These are phyloP conservation scores for Isotomurus palustris DNA, from an alignment of 2,888 invertebrate genomes.

Conservation along the genomic window DNA sequence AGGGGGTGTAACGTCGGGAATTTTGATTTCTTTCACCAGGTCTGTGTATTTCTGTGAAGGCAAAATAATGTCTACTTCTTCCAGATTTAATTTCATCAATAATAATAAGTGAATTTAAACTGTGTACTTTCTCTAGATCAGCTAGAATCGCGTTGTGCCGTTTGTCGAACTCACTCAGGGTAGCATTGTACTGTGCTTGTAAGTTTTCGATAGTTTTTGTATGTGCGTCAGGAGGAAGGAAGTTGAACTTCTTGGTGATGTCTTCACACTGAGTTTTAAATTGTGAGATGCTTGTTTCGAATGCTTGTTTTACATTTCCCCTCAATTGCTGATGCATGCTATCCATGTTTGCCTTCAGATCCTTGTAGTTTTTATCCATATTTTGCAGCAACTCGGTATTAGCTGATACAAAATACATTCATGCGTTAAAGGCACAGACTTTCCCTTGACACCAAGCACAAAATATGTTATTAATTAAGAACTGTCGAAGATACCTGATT, in stretches of 20 bases:
- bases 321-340: slow-evolving; percentile 1
- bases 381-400: slow-evolving; percentile 18
- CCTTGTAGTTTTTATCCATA: slow-evolving; percentile 18
- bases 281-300: slow-evolving; percentile 2
- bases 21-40: slow-evolving; percentile 11
- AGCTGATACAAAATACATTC: slow-evolving; percentile 7
- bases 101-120: neutral
- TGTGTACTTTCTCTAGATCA: slow-evolving; percentile 8
- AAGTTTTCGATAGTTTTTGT: slow-evolving; percentile 10
- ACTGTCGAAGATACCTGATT: slow-evolving; percentile 12
- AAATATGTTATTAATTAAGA: neutral
- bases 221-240: slow-evolving; percentile 7
- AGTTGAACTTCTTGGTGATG: slow-evolving; percentile 16
- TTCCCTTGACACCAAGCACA: neutral
- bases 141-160: slow-evolving; percentile 14
- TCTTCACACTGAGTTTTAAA: slow-evolving; percentile 21
- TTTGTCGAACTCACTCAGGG: slow-evolving; percentile 8
- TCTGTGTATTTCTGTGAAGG: slow-evolving; percentile 9
- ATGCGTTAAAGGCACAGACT: neutral
- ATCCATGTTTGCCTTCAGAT: slow-evolving; percentile 6
- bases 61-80: neutral
- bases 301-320: slow-evolving; percentile 7
- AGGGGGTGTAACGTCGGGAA: slow-evolving; percentile 12
- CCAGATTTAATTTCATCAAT: neutral
- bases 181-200: slow-evolving; percentile 3